Evolutionary conservation across 1,140 invertebrate species (phyloP).

Genomic region (Drosophila sp.): DNA sequence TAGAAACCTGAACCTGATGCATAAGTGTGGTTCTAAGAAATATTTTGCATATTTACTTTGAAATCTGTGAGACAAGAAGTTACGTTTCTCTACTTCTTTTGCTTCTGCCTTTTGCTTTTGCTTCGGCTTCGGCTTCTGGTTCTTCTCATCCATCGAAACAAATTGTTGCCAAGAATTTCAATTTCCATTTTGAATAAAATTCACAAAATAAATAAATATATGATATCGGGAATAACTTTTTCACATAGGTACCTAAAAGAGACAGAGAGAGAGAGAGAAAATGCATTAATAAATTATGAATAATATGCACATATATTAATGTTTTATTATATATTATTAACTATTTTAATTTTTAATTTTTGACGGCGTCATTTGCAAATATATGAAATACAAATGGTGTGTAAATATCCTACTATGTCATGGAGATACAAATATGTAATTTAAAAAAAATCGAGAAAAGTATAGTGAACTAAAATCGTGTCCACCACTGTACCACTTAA

Average conservation of each 20-base stretch:
- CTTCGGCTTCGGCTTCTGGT: constrained; percentile 10
- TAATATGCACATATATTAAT: too few relatives aligned
- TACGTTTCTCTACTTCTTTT: constrained; percentile 29
- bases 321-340: too few relatives aligned
- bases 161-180: constrained; percentile 3
- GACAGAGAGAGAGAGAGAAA: neutral
- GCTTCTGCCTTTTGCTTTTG: neutral
- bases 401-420: too few relatives aligned
- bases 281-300: neutral
- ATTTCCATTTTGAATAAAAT: constrained; percentile 10
- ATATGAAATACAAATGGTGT: too few relatives aligned
- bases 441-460: too few relatives aligned
- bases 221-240: neutral
- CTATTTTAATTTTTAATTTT: too few relatives aligned
- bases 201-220: neutral
- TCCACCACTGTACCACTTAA: too few relatives aligned
- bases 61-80: constrained; percentile 70
- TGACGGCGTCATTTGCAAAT: too few relatives aligned
- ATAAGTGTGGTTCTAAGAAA: constrained; percentile 75
- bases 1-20: constrained; percentile 41
- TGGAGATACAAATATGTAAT: too few relatives aligned
- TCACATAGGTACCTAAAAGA: neutral
- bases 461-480: too few relatives aligned
- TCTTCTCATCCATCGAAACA: constrained; percentile 7
- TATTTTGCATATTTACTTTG: constrained; percentile 79